Conservation (phyloP, 2,888 invertebrate genomes). For the Zelleria hepariella region DNA sequence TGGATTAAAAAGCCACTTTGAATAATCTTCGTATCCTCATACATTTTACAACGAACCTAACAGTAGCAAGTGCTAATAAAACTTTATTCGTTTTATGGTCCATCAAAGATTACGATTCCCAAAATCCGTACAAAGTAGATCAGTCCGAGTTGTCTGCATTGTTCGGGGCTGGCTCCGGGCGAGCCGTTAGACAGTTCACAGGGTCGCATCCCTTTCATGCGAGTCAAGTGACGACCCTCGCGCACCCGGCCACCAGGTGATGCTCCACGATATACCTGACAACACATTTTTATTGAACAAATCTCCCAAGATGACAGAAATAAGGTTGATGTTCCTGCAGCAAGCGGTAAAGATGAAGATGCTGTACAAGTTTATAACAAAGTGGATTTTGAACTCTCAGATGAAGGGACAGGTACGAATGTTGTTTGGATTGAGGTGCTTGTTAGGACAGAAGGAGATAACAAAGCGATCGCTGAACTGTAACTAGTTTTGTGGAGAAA, state of each 20-base stretch:
- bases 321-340: not conserved
- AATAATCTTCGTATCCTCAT: not conserved
- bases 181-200: slow-evolving; percentile 58
- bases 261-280: slow-evolving; percentile 18
- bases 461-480: slow-evolving; percentile 61
- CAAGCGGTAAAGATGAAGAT: slow-evolving; percentile 20
- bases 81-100: not conserved
- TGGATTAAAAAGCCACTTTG: not conserved
- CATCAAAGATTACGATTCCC: not conserved
- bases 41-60: not conserved
- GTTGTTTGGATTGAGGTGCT: slow-evolving; percentile 20
- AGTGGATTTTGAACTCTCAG: slow-evolving; percentile 35
- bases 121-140: slow-evolving; percentile 5
- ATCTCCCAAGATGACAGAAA: slow-evolving; percentile 20
- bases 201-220: slow-evolving; percentile 61
- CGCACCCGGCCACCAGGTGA: slow-evolving; percentile 56
- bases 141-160: slow-evolving; percentile 22
- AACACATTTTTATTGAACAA: slow-evolving; percentile 22
- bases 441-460: slow-evolving; percentile 46
- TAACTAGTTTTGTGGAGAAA: slow-evolving; percentile 53
- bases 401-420: slow-evolving; percentile 26
- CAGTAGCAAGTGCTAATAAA: not conserved
- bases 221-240: slow-evolving; percentile 68
- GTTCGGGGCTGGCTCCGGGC: slow-evolving; percentile 37
- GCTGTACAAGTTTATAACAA: slow-evolving; percentile 21